Conservation (phyloP, 2,113 vertebrate species). For the Laterallus jamaicensis region DNA sequence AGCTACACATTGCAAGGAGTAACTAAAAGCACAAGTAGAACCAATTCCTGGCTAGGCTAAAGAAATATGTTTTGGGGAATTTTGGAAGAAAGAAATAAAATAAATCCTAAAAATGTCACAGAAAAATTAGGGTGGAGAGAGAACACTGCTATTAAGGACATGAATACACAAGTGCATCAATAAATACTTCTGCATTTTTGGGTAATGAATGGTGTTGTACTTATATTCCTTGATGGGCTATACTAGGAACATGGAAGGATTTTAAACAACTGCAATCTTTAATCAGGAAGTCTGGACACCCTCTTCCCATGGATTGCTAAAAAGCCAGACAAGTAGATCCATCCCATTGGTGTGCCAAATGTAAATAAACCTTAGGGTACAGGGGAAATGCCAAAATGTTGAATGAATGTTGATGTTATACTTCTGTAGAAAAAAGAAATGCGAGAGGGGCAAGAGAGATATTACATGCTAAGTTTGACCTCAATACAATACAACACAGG, state of each 20-base stretch:
- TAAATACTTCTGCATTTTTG: neutral
- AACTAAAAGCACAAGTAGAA: neutral
- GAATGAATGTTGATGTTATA: neutral
- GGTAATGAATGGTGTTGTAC: neutral
- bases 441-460: rapidly evolving
- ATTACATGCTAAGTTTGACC: neutral
- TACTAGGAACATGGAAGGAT: neutral
- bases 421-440: neutral
- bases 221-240: neutral
- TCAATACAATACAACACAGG: neutral
- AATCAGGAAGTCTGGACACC: neutral
- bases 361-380: neutral
- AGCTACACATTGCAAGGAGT: neutral
- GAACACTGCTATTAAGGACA: neutral
- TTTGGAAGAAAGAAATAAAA: neutral
- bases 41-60: neutral
- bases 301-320: neutral
- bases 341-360: neutral
- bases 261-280: neutral
- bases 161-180: neutral
- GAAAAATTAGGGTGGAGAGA: neutral
- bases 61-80: neutral
- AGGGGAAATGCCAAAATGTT: neutral
- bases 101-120: neutral
- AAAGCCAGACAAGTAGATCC: neutral